A percentile compares a stretch with the other conserved stretches of the same genome.
phyloP scores from a whole-genome alignment of 2,888 invertebrate species.

The Dryococelus australis region DNA sequence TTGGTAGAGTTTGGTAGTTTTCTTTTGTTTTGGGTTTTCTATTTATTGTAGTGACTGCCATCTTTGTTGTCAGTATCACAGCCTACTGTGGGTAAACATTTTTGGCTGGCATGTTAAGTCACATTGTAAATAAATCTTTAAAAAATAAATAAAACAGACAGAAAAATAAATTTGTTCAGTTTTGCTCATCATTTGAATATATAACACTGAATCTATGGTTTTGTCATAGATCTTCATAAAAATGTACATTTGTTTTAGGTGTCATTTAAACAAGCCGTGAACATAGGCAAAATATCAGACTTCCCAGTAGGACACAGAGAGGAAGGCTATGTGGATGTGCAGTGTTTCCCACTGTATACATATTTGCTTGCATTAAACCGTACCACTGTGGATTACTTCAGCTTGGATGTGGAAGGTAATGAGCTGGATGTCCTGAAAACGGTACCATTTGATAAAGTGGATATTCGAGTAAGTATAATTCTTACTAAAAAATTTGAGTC shows the following conservation, averaged over 20 bases:
- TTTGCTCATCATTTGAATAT: too few relatives aligned
- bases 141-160: too few relatives aligned
- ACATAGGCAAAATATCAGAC: conserved; percentile 53
- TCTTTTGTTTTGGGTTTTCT: too few relatives aligned
- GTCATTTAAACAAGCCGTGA: conserved; percentile 58
- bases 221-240: too few relatives aligned
- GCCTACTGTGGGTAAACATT: too few relatives aligned
- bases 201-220: too few relatives aligned
- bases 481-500: neutral
- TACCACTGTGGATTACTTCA: conserved; percentile 63
- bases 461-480: conserved; percentile 56
- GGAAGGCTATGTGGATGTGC: conserved; percentile 56
- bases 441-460: conserved; percentile 61
- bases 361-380: conserved; percentile 60
- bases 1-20: too few relatives aligned
- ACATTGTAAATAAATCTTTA: too few relatives aligned
- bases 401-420: conserved; percentile 64
- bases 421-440: conserved; percentile 62
- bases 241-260: conserved; percentile 51
- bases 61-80: too few relatives aligned
- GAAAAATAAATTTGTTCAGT: too few relatives aligned
- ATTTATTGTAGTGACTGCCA: too few relatives aligned
- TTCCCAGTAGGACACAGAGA: conserved; percentile 46
- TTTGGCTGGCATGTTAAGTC: too few relatives aligned
- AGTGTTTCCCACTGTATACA: conserved; percentile 63